Evolutionary conservation across 2,797 vertebrate species (phyloP), one percentile per base, ranked within the genome.

Genomic region (Percopsis omiscomaycus): DNA sequence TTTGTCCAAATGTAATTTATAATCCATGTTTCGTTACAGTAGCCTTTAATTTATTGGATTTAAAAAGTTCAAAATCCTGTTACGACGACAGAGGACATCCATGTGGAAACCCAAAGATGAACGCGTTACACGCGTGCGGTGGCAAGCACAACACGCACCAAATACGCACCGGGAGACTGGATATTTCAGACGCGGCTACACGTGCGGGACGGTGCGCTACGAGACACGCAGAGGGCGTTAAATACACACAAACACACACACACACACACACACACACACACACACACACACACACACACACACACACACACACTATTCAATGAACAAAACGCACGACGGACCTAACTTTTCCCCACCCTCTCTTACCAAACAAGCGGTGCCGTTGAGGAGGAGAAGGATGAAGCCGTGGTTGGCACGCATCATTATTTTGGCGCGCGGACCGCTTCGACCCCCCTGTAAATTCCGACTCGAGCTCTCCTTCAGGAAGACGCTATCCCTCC

Each of bases 331-430:
- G 78, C 76, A 56, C 77, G 66, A 64, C 61, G 58, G 60, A 61
- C 4, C 28, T 63, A 75, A 85, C 76, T 84, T 81, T 61, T 29
- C 16, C 14, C 45, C 54, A n/a, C 51, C 48, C 69, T 22, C 52
- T 59, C 65, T 93, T 87, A 93, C 93, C 92, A 93, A 86, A 83
- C 91, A 93, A 71, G 92, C 91, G 62, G 92, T 93, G 87, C 93
- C 91, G 87, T 93, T 93, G 74, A 94, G 90, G 78, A 94, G 91
- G 82, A 94, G 92, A 83, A 92, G 80, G 85, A 93, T 87, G 89
- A 93, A 91, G 80, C 93, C 83, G 83, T 84, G 89, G 80, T 89
- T 90, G 84, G 90, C 84, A 89, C 90, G 89, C 93, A 93, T 93
- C 89, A 85, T 22, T 22, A 22, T 92, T 86, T 79, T 89, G 85